A percentile compares a stretch with the other conserved stretches of the same genome.
These are phyloP conservation scores for Rhynchotus rufescens DNA, from an alignment of 2,797 vertebrate species.

Conservation along the genomic window DNA sequence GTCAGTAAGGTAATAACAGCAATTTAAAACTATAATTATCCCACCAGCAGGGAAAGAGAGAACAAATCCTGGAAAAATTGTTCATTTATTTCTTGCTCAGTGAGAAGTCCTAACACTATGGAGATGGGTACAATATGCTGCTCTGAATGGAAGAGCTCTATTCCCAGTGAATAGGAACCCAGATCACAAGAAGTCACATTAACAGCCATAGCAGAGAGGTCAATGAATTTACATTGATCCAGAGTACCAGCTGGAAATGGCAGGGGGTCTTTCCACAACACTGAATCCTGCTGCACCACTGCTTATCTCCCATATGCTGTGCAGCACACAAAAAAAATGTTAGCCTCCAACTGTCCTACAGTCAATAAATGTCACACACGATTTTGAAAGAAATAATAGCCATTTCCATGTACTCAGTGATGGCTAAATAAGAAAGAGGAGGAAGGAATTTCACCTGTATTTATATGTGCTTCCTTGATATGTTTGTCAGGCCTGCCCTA, in stretches of 20 bases:
- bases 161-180: not conserved
- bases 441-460: not conserved
- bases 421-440: not conserved
- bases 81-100: not conserved
- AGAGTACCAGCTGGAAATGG: conserved; percentile 4
- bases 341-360: not conserved
- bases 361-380: not conserved
- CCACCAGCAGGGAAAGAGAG: not conserved
- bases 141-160: not conserved
- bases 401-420: not conserved
- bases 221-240: not conserved
- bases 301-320: conserved; percentile 7
- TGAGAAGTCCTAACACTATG: not conserved
- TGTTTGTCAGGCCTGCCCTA: not conserved
- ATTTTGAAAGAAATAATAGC: not conserved
- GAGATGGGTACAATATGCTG: not conserved
- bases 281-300: not conserved
- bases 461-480: not conserved
- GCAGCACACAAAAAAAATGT: not conserved
- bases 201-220: not conserved
- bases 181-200: not conserved
- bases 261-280: not conserved
- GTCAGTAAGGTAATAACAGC: not conserved
- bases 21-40: conserved; percentile 11
- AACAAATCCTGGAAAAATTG: not conserved